Evolutionary conservation across 2,797 vertebrate genomes (phyloP).

Genomic region (Tokudaia tokunoshimensis): DNA sequence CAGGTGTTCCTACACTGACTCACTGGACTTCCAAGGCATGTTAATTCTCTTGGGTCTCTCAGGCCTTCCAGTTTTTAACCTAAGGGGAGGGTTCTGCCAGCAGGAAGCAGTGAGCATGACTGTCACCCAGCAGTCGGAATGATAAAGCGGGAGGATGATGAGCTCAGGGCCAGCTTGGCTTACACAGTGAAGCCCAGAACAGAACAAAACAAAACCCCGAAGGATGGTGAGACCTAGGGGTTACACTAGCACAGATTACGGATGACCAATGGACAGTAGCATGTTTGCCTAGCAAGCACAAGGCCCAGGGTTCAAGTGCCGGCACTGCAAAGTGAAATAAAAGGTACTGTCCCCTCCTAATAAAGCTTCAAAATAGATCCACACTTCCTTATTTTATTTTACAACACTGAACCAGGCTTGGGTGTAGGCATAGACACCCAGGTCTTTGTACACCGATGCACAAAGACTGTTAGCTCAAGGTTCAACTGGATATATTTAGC

Average conservation of each 20-base stretch:
- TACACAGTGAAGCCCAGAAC: neutral
- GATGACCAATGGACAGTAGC: neutral
- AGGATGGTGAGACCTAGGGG: neutral
- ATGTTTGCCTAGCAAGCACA: neutral
- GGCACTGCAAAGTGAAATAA: neutral
- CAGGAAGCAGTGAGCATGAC: neutral
- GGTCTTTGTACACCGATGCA: neutral
- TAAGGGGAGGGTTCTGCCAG: conserved; percentile 22
- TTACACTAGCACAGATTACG: no score
- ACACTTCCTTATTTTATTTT: neutral
- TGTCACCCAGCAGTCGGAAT: neutral
- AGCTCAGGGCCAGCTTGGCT: neutral
- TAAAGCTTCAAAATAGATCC: neutral
- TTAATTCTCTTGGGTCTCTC: neutral
- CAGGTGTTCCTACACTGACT: neutral
- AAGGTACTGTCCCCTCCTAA: no score
- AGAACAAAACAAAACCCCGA: neutral
- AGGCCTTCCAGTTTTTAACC: conserved; percentile 35
- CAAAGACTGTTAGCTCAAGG: neutral
- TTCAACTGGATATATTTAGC: neutral
- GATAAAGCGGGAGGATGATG: neutral
- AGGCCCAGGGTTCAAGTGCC: neutral
- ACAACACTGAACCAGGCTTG: neutral
- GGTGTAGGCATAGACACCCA: neutral
- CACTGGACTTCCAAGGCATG: neutral